phyloP scores from a whole-genome alignment of 2,113 vertebrate genomes.

The Pavo muticus region DNA sequence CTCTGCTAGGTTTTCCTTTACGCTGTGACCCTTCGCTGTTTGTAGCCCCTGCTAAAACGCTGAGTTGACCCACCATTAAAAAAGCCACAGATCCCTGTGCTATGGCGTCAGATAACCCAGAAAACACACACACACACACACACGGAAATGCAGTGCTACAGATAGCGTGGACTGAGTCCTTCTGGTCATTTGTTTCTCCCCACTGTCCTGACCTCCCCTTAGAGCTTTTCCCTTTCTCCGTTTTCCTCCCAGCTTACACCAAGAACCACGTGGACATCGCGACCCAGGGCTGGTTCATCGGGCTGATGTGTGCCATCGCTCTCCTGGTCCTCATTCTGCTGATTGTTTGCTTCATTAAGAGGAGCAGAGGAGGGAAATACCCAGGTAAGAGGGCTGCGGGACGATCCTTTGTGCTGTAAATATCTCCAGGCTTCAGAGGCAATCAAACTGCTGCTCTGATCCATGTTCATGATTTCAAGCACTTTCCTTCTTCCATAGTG shows the following conservation, averaged over 20 bases:
- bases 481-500: neutral
- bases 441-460: neutral
- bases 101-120: neutral
- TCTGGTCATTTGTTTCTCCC: neutral
- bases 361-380: slow-evolving; percentile 96
- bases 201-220: accelerated
- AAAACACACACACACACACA: neutral
- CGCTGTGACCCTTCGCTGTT: neutral
- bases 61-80: neutral
- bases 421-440: neutral
- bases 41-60: neutral
- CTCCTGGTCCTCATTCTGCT: slow-evolving; percentile 97
- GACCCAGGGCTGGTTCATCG: slow-evolving; percentile 99
- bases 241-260: slow-evolving; percentile 86
- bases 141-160: accelerated
- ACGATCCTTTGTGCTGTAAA: neutral
- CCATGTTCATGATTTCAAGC: neutral
- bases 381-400: slow-evolving; percentile 80
- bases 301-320: slow-evolving; percentile 97
- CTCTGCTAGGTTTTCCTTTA: neutral
- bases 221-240: neutral
- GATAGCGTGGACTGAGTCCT: neutral
- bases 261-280: slow-evolving; percentile 95
- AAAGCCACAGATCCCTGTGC: neutral
- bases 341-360: slow-evolving; percentile 99